phyloP scores from a whole-genome alignment of 2,113 vertebrate genomes.

The Nothobranchius furzeri region DNA sequence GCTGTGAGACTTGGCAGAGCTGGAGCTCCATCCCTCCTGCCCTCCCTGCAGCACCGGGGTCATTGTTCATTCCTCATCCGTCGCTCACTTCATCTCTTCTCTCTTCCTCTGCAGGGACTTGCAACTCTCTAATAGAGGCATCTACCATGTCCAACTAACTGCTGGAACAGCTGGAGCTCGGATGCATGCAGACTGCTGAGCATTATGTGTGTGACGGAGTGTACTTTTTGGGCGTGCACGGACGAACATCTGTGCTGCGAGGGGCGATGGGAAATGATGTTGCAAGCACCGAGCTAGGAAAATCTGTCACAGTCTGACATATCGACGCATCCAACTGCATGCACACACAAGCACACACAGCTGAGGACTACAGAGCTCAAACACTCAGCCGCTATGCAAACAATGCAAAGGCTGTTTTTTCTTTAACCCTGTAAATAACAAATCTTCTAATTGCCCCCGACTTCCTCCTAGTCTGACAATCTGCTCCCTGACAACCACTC shows the following conservation, averaged over 20 bases:
- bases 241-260: conserved; percentile 62
- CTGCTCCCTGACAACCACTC: conserved; percentile 67
- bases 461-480: conserved; percentile 65
- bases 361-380: conserved; percentile 16
- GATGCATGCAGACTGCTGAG: conserved; percentile 35
- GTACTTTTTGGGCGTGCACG: conserved; percentile 32
- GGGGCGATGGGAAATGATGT: conserved; percentile 62
- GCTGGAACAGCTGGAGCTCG: conserved; percentile 70
- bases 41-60: conserved; percentile 38
- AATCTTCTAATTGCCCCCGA: conserved; percentile 66
- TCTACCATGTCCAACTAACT: conserved; percentile 67
- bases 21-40: conserved; percentile 7
- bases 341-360: conserved; percentile 31
- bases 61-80: conserved; percentile 61
- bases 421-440: conserved; percentile 56
- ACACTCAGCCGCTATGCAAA: conserved; percentile 10
- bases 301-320: conserved; percentile 61
- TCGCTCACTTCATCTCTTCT: conserved; percentile 42
- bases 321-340: conserved; percentile 41
- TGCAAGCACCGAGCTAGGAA: conserved; percentile 36
- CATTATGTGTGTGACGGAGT: conserved; percentile 24
- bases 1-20: conserved; percentile 53
- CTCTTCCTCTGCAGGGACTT: conserved; percentile 60
- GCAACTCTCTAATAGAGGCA: conserved; percentile 68
- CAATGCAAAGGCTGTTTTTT: neutral